Evolutionary conservation across 2,797 vertebrate genomes (phyloP), one percentile per base, ranked within the genome.

Genomic region (Lindbergichthys nudifrons): DNA sequence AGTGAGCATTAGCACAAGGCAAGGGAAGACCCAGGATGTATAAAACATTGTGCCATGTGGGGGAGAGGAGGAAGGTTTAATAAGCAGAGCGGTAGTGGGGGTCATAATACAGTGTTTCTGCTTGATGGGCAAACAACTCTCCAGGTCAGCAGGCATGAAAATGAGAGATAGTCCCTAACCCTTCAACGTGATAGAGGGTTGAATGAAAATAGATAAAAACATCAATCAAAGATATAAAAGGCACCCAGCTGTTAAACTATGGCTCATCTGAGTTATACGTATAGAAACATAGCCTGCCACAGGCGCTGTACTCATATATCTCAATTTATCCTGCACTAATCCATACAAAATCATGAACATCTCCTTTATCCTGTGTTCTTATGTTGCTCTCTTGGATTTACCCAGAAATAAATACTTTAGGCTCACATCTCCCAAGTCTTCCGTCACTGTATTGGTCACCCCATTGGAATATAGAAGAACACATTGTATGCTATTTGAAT

Each of bases 141-240:
- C 21, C 21, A 36, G 26, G 58, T 71, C 26, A 54, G 61, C 42
- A 39, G 19, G 39, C 11, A 0, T 59, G 54, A 39, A 64, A 76
- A 70, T 73, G 8, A 65, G 64, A 61, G 9, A 70, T 32, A 46
- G 60, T 58, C 72, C 26, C 26, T 5, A 26, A 5, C 26, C 26
- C 26, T 26, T 26, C 26, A 26, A 72, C 56, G 61, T 50, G 10
- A 13, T 30, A 43, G 14, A 39, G 70, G 65, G 19, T 70, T 62
- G 69, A 73, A 62, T 67, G 19, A 63, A 74, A 79, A 58, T 3
- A 71, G 4, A 74, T 58, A 65, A 10, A 73, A 68, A 43, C 26
- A 26, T 26, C 4, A 66, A 30, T 57, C 52, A 68, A 48, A 57
- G 32, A 66, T 15, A 82, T 74, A 43, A 71, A 77, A 62, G 41